Conservation (phyloP, 35 echinoderm and acorn worm species). For the Apostichopus japonicus region DNA sequence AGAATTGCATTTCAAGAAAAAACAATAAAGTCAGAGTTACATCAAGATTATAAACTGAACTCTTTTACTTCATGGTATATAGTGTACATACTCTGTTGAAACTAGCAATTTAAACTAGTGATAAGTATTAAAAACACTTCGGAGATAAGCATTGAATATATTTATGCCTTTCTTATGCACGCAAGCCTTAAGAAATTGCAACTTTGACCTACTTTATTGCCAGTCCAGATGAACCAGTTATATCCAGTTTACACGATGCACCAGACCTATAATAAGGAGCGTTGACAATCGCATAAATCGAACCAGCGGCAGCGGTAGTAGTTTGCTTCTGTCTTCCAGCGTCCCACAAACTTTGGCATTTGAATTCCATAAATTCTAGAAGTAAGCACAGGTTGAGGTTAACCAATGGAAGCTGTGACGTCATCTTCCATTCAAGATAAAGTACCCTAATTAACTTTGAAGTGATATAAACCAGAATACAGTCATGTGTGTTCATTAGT, state of each 20-base stretch:
- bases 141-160: background rate
- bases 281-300: conserved; percentile 49
- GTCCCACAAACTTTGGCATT: conserved; percentile 59
- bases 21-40: too few relatives aligned
- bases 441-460: too few relatives aligned
- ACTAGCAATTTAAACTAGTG: too few relatives aligned
- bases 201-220: background rate
- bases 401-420: too few relatives aligned
- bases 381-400: background rate
- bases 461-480: too few relatives aligned
- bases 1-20: background rate
- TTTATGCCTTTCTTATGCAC: background rate
- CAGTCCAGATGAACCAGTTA: conserved; percentile 25
- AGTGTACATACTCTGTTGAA: too few relatives aligned
- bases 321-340: background rate
- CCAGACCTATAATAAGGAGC: conserved; percentile 53
- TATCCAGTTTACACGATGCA: conserved; percentile 57
- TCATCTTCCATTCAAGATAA: too few relatives aligned
- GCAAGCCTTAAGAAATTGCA: too few relatives aligned
- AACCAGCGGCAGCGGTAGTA: conserved; percentile 30
- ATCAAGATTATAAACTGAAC: too few relatives aligned
- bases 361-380: conserved; percentile 53
- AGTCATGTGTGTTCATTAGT: too few relatives aligned
- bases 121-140: background rate
- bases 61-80: too few relatives aligned